A percentile compares a stretch with the other conserved stretches of the same genome.
Evolutionary conservation across 2,113 vertebrate genomes (phyloP).

Genomic region (Poeciliopsis prolifica): DNA sequence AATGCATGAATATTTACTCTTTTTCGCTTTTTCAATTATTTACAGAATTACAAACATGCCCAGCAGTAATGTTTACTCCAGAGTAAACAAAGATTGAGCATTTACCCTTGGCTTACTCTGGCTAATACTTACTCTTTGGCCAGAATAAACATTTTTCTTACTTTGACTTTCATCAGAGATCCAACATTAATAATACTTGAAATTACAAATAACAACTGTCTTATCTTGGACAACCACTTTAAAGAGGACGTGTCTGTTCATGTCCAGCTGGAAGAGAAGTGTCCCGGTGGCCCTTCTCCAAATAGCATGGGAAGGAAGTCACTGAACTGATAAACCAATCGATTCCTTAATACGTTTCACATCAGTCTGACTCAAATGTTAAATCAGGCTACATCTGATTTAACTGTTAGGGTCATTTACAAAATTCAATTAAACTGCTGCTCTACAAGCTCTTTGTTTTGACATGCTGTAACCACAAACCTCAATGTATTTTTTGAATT

Average conservation of each 20-base stretch:
- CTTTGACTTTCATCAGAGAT: background rate
- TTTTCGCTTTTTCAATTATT: conserved; percentile 52
- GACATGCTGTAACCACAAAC: background rate
- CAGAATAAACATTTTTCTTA: conserved; percentile 5
- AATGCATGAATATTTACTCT: background rate
- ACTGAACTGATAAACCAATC: background rate
- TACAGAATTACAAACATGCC: conserved; percentile 17
- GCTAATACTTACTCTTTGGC: background rate
- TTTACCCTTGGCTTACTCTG: too few relatives aligned
- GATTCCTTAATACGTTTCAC: background rate
- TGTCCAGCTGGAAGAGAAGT: conserved; percentile 37
- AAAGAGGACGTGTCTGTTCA: background rate
- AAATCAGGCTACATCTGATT: background rate
- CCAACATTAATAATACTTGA: background rate
- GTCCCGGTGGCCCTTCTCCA: background rate
- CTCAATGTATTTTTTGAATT: background rate
- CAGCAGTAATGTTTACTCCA: background rate
- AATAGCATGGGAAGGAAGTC: background rate
- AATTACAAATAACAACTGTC: background rate
- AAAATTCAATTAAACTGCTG: background rate
- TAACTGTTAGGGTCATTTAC: background rate
- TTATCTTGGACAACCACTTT: background rate
- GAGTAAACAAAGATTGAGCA: too few relatives aligned
- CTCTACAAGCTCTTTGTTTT: background rate
- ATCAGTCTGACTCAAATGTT: accelerated